phyloP scores from a whole-genome alignment of 2,888 invertebrate genomes.

The Hemaris fuciformis region DNA sequence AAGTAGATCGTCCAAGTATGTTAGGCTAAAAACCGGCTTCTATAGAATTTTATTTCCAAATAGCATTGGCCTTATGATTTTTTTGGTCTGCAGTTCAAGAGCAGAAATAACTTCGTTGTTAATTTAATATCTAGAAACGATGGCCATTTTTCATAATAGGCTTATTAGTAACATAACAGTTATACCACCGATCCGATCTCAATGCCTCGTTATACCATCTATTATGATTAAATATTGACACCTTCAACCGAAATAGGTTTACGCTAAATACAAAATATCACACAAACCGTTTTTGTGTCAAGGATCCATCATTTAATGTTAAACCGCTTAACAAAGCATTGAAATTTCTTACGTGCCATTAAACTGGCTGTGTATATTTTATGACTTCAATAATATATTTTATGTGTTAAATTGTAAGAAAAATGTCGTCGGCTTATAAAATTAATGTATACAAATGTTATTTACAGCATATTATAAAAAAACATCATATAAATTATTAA shows the following conservation, averaged over 20 bases:
- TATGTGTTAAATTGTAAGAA: background rate
- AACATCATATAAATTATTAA: too few relatives aligned
- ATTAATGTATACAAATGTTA: too few relatives aligned
- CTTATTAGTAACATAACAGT: background rate
- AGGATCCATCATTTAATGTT: slow-evolving; percentile 23
- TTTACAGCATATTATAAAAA: too few relatives aligned
- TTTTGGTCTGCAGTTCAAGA: too few relatives aligned
- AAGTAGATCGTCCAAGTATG: too few relatives aligned
- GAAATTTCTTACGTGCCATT: background rate
- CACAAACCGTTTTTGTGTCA: slow-evolving; percentile 31
- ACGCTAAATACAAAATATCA: slow-evolving; percentile 34
- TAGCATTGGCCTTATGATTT: too few relatives aligned
- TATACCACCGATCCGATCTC: background rate
- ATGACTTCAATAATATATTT: background rate
- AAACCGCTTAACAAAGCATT: slow-evolving; percentile 3
- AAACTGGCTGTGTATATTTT: background rate
- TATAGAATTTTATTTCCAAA: too few relatives aligned
- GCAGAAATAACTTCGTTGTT: too few relatives aligned
- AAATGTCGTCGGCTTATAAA: too few relatives aligned
- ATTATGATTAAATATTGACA: slow-evolving; percentile 19
- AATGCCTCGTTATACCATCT: slow-evolving; percentile 1
- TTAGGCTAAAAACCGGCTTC: too few relatives aligned
- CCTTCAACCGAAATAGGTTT: slow-evolving; percentile 16
- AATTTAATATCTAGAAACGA: background rate
- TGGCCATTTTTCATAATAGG: background rate